A percentile compares a stretch with the other conserved stretches of the same genome.
Evolutionary conservation across 1,140 invertebrate genomes (phyloP).

Genomic region (Lucilia cuprina): DNA sequence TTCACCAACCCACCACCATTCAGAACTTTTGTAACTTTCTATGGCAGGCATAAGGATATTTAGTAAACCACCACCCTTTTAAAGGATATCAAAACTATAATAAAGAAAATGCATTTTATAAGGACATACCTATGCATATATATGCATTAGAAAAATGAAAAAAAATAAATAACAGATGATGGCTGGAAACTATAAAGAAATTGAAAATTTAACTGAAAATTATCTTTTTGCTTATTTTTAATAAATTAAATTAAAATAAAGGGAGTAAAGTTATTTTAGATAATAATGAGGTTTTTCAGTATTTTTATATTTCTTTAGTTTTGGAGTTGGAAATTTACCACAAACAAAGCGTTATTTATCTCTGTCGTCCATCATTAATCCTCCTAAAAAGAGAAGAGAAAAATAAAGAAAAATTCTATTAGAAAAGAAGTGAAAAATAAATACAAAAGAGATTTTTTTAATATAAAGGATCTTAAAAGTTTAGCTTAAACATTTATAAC

Average conservation of each 20-base stretch:
- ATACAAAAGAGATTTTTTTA: neutral
- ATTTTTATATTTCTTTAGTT: neutral
- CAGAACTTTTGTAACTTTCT: neutral
- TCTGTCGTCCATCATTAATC: constrained; percentile 62
- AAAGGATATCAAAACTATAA: neutral
- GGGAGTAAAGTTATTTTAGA: neutral
- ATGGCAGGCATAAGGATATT: neutral
- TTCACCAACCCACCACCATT: neutral
- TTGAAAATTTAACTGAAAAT: neutral
- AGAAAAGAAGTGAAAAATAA: neutral
- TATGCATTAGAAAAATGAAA: too few species aligned
- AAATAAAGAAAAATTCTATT: neutral
- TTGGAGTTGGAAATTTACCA: constrained; percentile 47
- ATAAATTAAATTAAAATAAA: neutral
- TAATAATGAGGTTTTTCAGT: neutral
- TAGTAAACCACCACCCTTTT: neutral
- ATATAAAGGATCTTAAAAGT: neutral
- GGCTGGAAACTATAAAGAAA: too few species aligned
- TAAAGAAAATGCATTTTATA: neutral
- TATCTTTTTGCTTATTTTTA: neutral
- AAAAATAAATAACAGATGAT: too few species aligned
- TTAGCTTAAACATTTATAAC: too few species aligned
- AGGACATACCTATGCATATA: too few species aligned
- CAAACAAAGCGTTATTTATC: constrained; percentile 62
- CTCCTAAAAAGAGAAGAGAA: constrained; percentile 49